Evolutionary conservation across 1,140 invertebrate genomes (phyloP), one percentile per base, ranked within the genome.

Genomic region (Drosophila chauvacae): DNA sequence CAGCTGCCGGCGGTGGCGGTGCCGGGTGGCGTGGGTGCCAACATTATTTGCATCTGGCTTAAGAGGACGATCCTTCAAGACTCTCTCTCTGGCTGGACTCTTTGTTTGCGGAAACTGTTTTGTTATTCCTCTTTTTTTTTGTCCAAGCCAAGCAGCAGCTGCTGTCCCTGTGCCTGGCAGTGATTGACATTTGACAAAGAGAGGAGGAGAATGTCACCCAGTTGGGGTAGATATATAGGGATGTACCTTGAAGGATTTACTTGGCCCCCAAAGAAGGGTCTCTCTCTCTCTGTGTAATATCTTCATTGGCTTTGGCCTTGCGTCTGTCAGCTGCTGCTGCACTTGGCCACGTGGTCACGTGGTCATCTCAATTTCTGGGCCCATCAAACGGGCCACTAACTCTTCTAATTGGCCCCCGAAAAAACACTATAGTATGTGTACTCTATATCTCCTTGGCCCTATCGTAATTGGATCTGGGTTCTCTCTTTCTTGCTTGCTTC

Each of bases 321-420:
- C 45, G 26, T 35, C 41, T 81, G 82, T 76, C 76, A 79, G 47
- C 47, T 48, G 79, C 79, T 86, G 82, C 79, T 86, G 82, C 57
- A 56, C 47, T 44, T 57, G 72, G 60, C 30, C 65, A 80, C 70
- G 78, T 85, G 51, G 42, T 57, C 35, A 37, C 65, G 77, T 64
- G 55, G 45, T 66, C 45, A 81, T 65, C 70, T 87, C 70, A 82
- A 65, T 86, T 55, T 55, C 79, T 86, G 64, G 82, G 61, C 77
- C 66, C 80, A 82, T 88, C 84, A 87, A 74, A 87, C 80, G 84
- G 72, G 51, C 81, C 77, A 88, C 77, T 88, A 84, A 88, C 77
- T 78, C 77, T 11, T 70, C 59, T 88, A 88, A 88, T 88, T 88
- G 77, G 69, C 65, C 66, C 23, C 7, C 61, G 35, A 4, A 16